These are phyloP conservation scores for Sebastolobus altivelis DNA, from an alignment of 2,797 vertebrate genomes.

Conservation along the genomic window DNA sequence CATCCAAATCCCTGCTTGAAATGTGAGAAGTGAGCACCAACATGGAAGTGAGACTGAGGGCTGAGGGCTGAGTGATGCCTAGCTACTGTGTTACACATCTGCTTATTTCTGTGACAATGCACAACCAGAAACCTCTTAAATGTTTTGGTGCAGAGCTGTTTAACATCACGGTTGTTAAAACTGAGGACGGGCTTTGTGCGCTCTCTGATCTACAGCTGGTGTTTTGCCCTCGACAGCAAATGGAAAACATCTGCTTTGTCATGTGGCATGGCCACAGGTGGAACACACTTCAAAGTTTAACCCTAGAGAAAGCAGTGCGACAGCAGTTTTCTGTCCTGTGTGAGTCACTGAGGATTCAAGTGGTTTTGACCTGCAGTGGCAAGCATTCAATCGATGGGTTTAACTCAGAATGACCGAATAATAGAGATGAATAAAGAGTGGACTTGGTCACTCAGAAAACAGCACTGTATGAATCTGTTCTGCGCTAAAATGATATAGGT, in stretches of 20 bases:
- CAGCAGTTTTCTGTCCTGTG: background rate
- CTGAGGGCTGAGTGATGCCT: background rate
- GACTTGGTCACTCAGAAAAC: conserved; percentile 6
- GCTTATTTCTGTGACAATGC: background rate
- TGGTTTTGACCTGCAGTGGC: conserved; percentile 16
- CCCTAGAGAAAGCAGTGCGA: background rate
- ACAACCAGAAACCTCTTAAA: background rate
- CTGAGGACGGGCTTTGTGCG: background rate
- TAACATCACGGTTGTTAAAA: background rate
- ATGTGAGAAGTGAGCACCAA: background rate
- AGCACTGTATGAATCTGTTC: conserved; percentile 1
- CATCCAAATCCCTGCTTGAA: background rate
- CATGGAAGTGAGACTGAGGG: background rate
- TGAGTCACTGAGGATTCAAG: conserved; percentile 29
- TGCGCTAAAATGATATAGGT: background rate
- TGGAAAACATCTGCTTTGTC: conserved; percentile 27
- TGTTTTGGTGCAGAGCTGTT: conserved; percentile 20
- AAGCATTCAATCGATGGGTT: conserved; percentile 36
- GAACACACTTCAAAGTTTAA: conserved; percentile 15
- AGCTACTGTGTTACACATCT: background rate
- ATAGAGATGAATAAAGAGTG: background rate
- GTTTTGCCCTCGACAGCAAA: conserved; percentile 1
- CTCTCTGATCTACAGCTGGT: conserved; percentile 30
- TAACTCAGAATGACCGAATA: conserved; percentile 7
- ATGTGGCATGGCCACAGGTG: conserved; percentile 17